phyloP scores from a whole-genome alignment of 2,797 vertebrate genomes.

The Macroramphosus scolopax region DNA sequence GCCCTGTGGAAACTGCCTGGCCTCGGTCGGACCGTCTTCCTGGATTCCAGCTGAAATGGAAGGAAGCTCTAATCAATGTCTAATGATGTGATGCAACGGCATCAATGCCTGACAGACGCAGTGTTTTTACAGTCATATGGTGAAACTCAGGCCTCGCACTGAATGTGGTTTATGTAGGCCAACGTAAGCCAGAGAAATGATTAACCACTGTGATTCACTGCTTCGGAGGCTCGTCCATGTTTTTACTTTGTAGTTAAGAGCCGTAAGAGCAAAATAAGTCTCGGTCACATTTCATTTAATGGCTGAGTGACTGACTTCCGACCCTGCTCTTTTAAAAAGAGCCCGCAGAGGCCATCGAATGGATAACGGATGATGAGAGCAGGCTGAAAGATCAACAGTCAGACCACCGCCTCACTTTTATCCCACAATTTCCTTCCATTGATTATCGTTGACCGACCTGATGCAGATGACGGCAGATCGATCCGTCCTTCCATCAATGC shows the following conservation, averaged over 20 bases:
- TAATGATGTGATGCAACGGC: constrained; percentile 44
- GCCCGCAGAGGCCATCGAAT: constrained; percentile 7
- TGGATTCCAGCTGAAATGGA: constrained; percentile 27
- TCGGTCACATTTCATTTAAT: constrained; percentile 42
- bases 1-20: constrained; percentile 28
- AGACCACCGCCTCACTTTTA: constrained; percentile 36
- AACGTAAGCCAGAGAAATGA: constrained; percentile 36
- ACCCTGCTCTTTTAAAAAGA: constrained; percentile 28
- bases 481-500: constrained; percentile 21
- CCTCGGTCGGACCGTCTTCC: constrained; percentile 35
- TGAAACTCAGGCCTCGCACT: constrained; percentile 18
- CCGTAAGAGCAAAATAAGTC: constrained; percentile 46
- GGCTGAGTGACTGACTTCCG: constrained; percentile 40
- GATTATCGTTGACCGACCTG: constrained; percentile 35
- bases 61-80: constrained; percentile 50
- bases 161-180: constrained; percentile 36
- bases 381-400: constrained; percentile 32
- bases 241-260: constrained; percentile 51
- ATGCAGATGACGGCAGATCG: constrained; percentile 34
- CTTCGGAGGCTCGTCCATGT: constrained; percentile 33
- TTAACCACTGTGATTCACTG: constrained; percentile 45
- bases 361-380: constrained; percentile 33
- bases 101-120: constrained; percentile 27
- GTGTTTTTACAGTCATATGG: constrained; percentile 17
- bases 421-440: constrained; percentile 41